These are phyloP conservation scores for Toxotes lorentzi DNA, from an alignment of 2,797 vertebrate species.

Conservation along the genomic window DNA sequence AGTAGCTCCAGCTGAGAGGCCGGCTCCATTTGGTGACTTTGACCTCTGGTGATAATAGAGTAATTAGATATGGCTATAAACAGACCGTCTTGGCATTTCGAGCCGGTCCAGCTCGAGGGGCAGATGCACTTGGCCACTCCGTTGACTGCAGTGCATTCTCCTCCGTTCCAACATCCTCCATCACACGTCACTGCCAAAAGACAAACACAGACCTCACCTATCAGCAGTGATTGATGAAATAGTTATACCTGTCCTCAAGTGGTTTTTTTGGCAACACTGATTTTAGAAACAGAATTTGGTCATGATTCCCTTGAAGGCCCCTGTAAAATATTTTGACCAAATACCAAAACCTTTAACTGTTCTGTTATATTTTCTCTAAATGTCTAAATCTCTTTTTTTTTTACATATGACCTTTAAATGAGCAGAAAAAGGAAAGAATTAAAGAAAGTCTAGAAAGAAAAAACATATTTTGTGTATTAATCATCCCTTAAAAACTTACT, in stretches of 20 bases:
- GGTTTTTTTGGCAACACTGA: not conserved
- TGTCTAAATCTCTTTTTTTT: too few species aligned
- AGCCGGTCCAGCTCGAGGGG: conserved; percentile 89
- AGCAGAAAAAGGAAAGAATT: too few species aligned
- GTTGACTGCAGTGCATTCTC: conserved; percentile 87
- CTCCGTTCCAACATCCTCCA: conserved; percentile 90
- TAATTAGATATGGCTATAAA: conserved; percentile 49
- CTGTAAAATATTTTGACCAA: not conserved
- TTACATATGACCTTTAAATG: too few species aligned
- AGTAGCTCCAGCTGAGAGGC: conserved; percentile 36
- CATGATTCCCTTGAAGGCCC: too few species aligned
- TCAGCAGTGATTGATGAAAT: not conserved
- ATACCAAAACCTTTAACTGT: not conserved
- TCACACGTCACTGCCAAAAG: conserved; percentile 85
- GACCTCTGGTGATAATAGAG: conserved; percentile 37
- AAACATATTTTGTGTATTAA: not conserved
- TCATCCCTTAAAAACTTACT: not conserved
- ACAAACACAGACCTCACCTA: conserved; percentile 9
- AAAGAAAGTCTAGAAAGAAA: too few species aligned
- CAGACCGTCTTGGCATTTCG: conserved; percentile 90
- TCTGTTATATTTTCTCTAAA: too few species aligned
- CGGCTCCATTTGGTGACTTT: conserved; percentile 43
- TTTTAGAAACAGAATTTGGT: not conserved
- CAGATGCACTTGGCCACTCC: conserved; percentile 89
- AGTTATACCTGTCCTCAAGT: not conserved